These are phyloP conservation scores for Catocala nupta DNA, from an alignment of 2,888 invertebrate genomes.

Conservation along the genomic window DNA sequence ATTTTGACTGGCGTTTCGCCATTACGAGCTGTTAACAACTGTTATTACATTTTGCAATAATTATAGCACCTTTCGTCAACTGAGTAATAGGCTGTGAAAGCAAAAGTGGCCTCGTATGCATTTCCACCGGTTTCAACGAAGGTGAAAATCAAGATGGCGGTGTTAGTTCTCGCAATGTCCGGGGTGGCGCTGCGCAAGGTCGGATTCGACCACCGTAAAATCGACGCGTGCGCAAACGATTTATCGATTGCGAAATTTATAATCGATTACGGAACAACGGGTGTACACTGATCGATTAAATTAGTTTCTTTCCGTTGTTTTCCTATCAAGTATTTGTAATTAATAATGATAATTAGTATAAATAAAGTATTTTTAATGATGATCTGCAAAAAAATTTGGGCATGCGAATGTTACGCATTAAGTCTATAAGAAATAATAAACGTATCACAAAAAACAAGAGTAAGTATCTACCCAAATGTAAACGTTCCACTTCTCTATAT, in stretches of 20 bases:
- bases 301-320: conserved; percentile 34
- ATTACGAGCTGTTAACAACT: conserved; percentile 28
- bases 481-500: too few relatives aligned
- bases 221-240: conserved; percentile 60
- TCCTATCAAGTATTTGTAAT: conserved; percentile 23
- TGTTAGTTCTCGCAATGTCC: conserved; percentile 45
- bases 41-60: conserved; percentile 44
- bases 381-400: too few relatives aligned
- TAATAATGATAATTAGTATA: conserved; percentile 11
- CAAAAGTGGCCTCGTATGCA: conserved; percentile 68
- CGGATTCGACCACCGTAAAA: conserved; percentile 56
- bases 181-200: conserved; percentile 67
- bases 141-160: conserved; percentile 71
- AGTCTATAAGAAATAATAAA: too few relatives aligned
- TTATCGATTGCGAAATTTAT: conserved; percentile 60
- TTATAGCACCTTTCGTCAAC: conserved; percentile 46
- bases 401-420: too few relatives aligned
- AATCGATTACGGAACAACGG: conserved; percentile 56
- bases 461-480: too few relatives aligned
- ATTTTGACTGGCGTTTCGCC: conserved; percentile 27
- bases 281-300: conserved; percentile 31
- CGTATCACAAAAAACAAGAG: too few relatives aligned
- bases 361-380: too few relatives aligned
- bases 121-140: conserved; percentile 68
- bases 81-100: conserved; percentile 66